phyloP scores from a whole-genome alignment of 2,797 vertebrate genomes.

The Cryptoblepharus egeriae region DNA sequence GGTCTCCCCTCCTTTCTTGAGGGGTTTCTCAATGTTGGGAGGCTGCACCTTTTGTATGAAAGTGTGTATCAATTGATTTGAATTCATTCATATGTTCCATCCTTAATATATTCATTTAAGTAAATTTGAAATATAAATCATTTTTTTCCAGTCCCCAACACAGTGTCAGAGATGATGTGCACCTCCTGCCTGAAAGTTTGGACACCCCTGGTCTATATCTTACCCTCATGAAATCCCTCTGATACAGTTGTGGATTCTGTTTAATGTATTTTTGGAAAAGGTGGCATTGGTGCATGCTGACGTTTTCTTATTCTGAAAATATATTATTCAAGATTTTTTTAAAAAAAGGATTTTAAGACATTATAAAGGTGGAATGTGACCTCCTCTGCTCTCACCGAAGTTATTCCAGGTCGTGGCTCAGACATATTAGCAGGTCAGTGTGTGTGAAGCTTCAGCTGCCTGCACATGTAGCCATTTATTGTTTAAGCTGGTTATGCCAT shows the following conservation, averaged over 20 bases:
- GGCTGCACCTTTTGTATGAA: too few species aligned
- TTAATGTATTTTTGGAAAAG: neutral
- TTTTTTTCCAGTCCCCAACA: too few species aligned
- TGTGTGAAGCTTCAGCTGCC: constrained; percentile 40
- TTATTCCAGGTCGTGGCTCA: constrained; percentile 32
- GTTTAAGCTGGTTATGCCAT: constrained; percentile 44
- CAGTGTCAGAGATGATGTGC: too few species aligned
- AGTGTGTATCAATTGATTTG: too few species aligned
- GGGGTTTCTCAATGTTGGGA: too few species aligned
- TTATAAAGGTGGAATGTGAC: neutral
- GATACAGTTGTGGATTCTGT: neutral
- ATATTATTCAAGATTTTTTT: fast-evolving
- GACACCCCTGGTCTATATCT: too few species aligned
- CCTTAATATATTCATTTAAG: too few species aligned
- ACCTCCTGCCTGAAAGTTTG: too few species aligned
- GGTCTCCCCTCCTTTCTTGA: too few species aligned
- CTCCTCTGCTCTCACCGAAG: neutral
- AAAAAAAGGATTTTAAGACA: neutral
- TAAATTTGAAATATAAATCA: too few species aligned
- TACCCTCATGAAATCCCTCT: neutral
- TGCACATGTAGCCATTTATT: neutral
- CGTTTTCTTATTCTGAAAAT: neutral
- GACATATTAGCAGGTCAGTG: neutral
- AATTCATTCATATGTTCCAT: too few species aligned
- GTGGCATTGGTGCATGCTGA: constrained; percentile 1